phyloP scores from a whole-genome alignment of 1,140 invertebrate genomes.

The Cotesia vestalis region DNA sequence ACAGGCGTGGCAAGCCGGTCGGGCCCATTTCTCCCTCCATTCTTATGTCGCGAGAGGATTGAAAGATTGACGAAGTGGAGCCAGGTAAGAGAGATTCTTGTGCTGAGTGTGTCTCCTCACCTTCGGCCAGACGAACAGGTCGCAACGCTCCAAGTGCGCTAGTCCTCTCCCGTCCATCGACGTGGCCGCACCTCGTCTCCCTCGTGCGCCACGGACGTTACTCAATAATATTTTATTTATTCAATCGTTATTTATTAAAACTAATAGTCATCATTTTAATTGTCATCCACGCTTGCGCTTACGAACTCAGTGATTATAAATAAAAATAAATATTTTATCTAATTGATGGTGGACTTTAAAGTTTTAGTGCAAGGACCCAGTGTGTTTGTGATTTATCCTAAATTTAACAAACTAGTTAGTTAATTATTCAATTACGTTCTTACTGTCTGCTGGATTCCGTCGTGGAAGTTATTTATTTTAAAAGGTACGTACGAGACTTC shows the following conservation, averaged over 20 bases:
- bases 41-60: too few species aligned
- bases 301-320: too few species aligned
- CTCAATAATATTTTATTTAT: constrained; percentile 16
- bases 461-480: neutral
- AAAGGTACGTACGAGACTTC: constrained; percentile 22
- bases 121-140: constrained; percentile 55
- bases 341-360: neutral
- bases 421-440: constrained; percentile 15
- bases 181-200: constrained; percentile 56
- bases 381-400: constrained; percentile 25
- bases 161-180: constrained; percentile 64
- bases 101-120: constrained; percentile 30
- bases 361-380: neutral
- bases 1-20: neutral
- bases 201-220: constrained; percentile 40
- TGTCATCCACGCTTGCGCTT: neutral
- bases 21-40: constrained; percentile 10
- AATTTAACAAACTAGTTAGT: neutral
- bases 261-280: neutral
- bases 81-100: constrained; percentile 20
- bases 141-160: constrained; percentile 53
- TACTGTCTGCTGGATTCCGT: constrained; percentile 17
- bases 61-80: neutral
- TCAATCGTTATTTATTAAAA: neutral
- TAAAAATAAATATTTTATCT: neutral